Percentiles rank a stretch among this genome's conserved stretches.
phyloP scores from a whole-genome alignment of 1,140 invertebrate species.

The Drusus annulatus region DNA sequence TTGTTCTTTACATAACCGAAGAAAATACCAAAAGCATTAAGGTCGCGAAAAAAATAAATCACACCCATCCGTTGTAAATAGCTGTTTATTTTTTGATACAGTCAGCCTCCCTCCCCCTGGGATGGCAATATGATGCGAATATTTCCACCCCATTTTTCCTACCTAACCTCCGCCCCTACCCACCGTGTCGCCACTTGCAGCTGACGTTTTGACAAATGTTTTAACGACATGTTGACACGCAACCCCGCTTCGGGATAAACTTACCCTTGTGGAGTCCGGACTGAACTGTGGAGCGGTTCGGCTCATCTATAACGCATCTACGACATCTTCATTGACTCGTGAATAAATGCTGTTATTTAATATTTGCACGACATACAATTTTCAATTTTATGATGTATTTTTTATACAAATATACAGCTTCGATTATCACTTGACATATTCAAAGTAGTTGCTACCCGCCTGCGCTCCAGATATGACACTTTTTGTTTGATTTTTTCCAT shows the following conservation, averaged over 20 bases:
- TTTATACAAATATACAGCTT: no score
- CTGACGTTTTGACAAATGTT: slow-evolving; percentile 61
- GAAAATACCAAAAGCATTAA: background rate
- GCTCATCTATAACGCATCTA: slow-evolving; percentile 3
- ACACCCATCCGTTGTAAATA: slow-evolving; percentile 41
- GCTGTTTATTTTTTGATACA: slow-evolving; percentile 46
- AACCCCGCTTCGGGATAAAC: slow-evolving; percentile 48
- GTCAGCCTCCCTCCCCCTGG: slow-evolving; percentile 4
- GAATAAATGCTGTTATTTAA: background rate
- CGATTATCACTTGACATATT: no score
- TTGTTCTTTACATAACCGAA: no score
- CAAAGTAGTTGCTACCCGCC: no score
- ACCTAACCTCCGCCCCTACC: background rate
- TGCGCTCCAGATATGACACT: no score
- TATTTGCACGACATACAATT: background rate
- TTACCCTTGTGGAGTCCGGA: slow-evolving; percentile 2
- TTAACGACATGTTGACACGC: slow-evolving; percentile 59
- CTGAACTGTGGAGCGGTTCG: background rate
- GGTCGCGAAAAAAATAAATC: slow-evolving; percentile 32
- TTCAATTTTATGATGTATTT: no score
- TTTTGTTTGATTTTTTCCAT: no score
- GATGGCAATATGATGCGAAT: slow-evolving; percentile 56
- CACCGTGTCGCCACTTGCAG: slow-evolving; percentile 55
- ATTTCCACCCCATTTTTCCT: slow-evolving; percentile 38
- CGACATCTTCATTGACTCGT: background rate